Conservation (phyloP, 1,140 invertebrate genomes). For the Dendroctonus ponderosae region DNA sequence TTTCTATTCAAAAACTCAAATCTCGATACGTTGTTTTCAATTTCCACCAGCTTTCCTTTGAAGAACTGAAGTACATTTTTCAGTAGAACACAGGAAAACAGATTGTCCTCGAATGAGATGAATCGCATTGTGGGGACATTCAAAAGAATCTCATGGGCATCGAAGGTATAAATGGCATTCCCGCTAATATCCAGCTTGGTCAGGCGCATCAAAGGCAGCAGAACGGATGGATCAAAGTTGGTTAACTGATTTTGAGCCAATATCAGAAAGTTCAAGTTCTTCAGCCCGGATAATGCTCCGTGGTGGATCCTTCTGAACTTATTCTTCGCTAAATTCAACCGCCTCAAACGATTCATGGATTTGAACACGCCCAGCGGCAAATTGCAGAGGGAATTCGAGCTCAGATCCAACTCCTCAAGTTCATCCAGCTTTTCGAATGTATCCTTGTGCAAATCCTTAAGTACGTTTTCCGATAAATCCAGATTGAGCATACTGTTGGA, state of each 20-base stretch:
- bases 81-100: constrained; percentile 40
- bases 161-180: constrained; percentile 44
- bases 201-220: constrained; percentile 39
- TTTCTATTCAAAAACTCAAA: constrained; percentile 45
- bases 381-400: constrained; percentile 41
- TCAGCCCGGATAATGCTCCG: constrained; percentile 44
- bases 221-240: constrained; percentile 35
- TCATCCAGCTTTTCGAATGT: constrained; percentile 39
- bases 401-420: constrained; percentile 44
- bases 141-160: constrained; percentile 35
- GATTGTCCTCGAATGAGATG: constrained; percentile 42
- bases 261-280: constrained; percentile 38
- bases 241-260: constrained; percentile 41
- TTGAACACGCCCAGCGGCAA: constrained; percentile 44
- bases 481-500: constrained; percentile 34
- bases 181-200: constrained; percentile 40
- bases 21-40: constrained; percentile 30
- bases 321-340: constrained; percentile 43
- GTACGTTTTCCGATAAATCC: constrained; percentile 42
- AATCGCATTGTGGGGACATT: constrained; percentile 38
- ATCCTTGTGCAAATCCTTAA: constrained; percentile 37
- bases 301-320: constrained; percentile 39
- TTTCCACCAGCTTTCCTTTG: constrained; percentile 37
- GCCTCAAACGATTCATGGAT: constrained; percentile 32
- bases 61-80: constrained; percentile 41